phyloP scores from a whole-genome alignment of 2,113 vertebrate genomes.

The Rhynchomys soricoides region DNA sequence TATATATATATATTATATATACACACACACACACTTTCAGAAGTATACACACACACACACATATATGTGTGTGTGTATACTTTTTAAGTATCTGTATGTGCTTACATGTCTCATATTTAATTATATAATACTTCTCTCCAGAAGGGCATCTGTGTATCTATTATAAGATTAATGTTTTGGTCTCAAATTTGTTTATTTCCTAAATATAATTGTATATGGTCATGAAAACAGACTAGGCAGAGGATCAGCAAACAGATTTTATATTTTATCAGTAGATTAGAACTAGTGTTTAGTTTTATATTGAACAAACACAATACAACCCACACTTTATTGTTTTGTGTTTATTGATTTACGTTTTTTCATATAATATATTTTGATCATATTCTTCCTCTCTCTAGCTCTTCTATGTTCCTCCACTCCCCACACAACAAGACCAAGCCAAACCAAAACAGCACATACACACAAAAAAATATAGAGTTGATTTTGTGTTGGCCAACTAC shows the following conservation, averaged over 20 bases:
- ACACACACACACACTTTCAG: no score
- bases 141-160: background rate
- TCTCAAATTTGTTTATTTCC: slow-evolving; percentile 35
- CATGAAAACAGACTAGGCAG: slow-evolving; percentile 28
- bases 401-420: background rate
- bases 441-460: background rate
- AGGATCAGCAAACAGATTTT: slow-evolving; percentile 44
- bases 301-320: slow-evolving; percentile 30
- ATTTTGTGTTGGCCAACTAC: background rate
- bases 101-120: background rate
- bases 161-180: slow-evolving; percentile 42
- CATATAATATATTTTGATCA: background rate
- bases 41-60: background rate
- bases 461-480: background rate
- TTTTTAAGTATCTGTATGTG: no score
- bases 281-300: slow-evolving; percentile 29
- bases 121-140: background rate
- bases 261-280: slow-evolving; percentile 38
- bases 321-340: background rate
- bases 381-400: background rate
- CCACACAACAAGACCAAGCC: background rate
- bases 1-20: no score
- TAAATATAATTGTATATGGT: slow-evolving; percentile 32
- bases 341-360: background rate
- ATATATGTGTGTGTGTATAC: background rate